Conservation (phyloP, 2,888 invertebrate species). For the Blomia tropicalis region DNA sequence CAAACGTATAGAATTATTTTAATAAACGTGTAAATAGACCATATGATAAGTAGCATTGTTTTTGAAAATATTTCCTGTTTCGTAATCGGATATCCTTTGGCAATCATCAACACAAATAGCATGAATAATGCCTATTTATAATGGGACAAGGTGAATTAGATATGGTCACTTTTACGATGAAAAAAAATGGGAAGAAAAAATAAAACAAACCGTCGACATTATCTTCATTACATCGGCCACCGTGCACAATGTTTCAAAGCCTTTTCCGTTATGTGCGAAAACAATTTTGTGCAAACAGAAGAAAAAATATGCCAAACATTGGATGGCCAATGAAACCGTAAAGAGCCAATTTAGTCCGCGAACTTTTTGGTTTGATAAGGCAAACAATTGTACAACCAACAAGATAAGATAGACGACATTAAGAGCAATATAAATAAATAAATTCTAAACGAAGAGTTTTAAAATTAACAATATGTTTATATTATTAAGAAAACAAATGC, state of each 20-base stretch:
- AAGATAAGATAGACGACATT: conserved; percentile 67
- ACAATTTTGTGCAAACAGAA: conserved; percentile 74
- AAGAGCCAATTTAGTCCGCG: conserved; percentile 60
- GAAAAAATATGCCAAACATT: conserved; percentile 66
- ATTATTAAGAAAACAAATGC: background rate
- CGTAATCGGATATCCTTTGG: conserved; percentile 94
- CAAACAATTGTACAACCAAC: conserved; percentile 76
- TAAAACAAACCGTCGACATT: conserved; percentile 56
- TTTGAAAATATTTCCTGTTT: conserved; percentile 73
- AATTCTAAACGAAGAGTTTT: background rate
- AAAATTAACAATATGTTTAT: background rate
- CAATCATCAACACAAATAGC: conserved; percentile 70
- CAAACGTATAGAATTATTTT: conserved; percentile 83
- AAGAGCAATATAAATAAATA: conserved; percentile 12
- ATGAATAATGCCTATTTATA: conserved; percentile 49
- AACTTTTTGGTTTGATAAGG: conserved; percentile 67
- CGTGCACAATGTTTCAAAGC: conserved; percentile 60
- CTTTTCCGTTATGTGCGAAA: conserved; percentile 77
- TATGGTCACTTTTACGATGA: background rate
- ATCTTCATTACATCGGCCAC: conserved; percentile 84
- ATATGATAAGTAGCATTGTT: conserved; percentile 63
- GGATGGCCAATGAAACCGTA: conserved; percentile 65
- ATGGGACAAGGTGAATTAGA: background rate
- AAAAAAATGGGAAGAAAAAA: conserved; percentile 20
- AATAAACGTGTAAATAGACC: conserved; percentile 77